Base-by-base conservation (phyloP, 2,888 invertebrate species). In the Cosmia trapezina region DNA sequence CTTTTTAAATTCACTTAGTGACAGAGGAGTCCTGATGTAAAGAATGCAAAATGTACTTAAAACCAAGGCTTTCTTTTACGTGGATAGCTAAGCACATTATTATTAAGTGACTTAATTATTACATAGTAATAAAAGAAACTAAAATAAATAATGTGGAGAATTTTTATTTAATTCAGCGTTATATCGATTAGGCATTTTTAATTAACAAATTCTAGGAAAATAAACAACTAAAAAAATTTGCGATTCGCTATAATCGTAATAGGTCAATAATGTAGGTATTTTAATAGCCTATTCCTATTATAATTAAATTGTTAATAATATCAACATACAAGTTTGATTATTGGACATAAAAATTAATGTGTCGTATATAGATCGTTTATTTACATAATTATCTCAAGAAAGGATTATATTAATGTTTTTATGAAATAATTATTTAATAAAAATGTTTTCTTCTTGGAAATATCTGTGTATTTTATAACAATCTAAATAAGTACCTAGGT, bases 361-460 rank as follows among this genome's bases (percentile, higher is more conserved):
- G 14, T 63, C 37, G 69, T 81, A 59, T 81, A 37, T 53, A 53
- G 69, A 70, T 53, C 70, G 53, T 76, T 65, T 70, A 81, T 78
- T 69, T 81, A 62, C 78, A 81, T 78, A 81, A 81, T 78, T 69
- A 81, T 65, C 7, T 33, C 6, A 12, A 41, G 14, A 22, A 56
- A 41, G 12, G 47, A 56, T 41, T 70, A 37, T 37, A 28, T 28
- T 28, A 28, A 28, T 28, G 28, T 28, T 28, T 28, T 28, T 28
- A 28, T 56, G 5, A 17, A 17, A 17, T 47, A 17, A 17, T 4
- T 47, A 17, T 47, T 43, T 28, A 47, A 45, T 56, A 17, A 57
- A 69, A 43, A n/a, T n/a, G 8, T 22, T 64, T 22, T 47, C n/a
- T 78, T 65, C 54, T 62, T 33, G n/a, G 56, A 63, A 72, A 61